These are phyloP conservation scores for Entomyzon cyanotis DNA, from an alignment of 2,113 vertebrate genomes.

Conservation along the genomic window DNA sequence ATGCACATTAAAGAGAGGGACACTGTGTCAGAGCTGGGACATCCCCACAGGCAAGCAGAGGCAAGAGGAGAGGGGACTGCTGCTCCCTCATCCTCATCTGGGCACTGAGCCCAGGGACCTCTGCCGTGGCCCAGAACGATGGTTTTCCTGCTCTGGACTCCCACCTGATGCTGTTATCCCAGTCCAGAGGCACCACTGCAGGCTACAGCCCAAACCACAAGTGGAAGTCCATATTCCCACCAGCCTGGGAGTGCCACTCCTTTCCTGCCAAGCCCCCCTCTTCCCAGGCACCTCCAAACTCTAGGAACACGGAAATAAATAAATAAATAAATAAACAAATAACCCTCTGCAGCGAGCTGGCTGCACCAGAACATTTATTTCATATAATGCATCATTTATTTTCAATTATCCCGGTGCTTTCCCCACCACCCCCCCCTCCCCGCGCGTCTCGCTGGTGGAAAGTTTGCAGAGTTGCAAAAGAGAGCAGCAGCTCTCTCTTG, in stretches of 20 bases:
- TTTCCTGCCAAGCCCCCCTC: neutral
- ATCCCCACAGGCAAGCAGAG: neutral
- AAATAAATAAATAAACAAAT: neutral
- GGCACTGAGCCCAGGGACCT: neutral
- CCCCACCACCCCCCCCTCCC: neutral
- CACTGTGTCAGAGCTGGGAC: neutral
- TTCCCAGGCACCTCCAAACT: neutral
- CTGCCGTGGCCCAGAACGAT: fast-evolving
- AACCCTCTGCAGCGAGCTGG: neutral
- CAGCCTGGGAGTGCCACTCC: neutral
- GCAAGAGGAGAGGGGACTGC: neutral
- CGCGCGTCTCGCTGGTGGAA: neutral
- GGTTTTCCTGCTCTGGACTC: neutral
- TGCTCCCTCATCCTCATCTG: neutral
- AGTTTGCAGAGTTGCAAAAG: slow-evolving; percentile 28
- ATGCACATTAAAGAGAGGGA: neutral
- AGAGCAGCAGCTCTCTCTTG: neutral
- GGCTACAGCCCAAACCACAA: neutral
- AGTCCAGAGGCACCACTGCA: fast-evolving
- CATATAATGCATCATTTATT: slow-evolving; percentile 70
- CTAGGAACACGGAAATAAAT: neutral
- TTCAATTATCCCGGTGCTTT: slow-evolving; percentile 56
- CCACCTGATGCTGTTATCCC: neutral
- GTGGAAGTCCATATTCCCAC: neutral
- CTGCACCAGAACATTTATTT: slow-evolving; percentile 59